Evolutionary conservation across 2,888 invertebrate genomes (phyloP).

Genomic region (Miltochrista miniata): DNA sequence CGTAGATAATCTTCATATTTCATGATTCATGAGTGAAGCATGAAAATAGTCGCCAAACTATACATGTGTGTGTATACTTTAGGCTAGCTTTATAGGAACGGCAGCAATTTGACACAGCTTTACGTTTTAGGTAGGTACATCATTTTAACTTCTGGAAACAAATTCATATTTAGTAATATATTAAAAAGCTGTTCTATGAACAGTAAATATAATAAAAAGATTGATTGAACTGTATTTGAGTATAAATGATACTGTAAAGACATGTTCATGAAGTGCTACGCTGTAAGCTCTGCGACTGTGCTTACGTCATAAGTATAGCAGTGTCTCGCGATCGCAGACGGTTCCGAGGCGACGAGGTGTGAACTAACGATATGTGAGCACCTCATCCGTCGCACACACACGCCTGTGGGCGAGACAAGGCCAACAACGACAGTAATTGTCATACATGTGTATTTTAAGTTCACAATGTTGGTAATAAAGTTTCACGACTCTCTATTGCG

Average conservation of each 20-base stretch:
- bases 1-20: too few species aligned
- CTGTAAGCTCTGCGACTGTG: constrained; percentile 18
- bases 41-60: too few species aligned
- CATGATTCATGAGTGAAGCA: too few species aligned
- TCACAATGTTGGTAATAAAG: constrained; percentile 65
- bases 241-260: not conserved
- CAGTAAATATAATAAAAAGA: too few species aligned
- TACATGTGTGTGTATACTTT: too few species aligned
- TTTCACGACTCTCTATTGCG: constrained; percentile 58
- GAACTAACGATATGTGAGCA: constrained; percentile 70
- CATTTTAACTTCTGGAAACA: too few species aligned
- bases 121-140: too few species aligned
- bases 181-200: too few species aligned
- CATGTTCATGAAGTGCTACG: not conserved
- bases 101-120: too few species aligned
- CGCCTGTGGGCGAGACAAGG: constrained; percentile 56
- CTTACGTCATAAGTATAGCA: constrained; percentile 36
- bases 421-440: constrained; percentile 69
- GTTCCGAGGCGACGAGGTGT: constrained; percentile 61
- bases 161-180: too few species aligned
- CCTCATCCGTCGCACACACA: constrained; percentile 58
- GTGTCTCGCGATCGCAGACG: constrained; percentile 33
- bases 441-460: constrained; percentile 78
- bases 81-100: too few species aligned
- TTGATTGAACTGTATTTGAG: too few species aligned